Evolutionary conservation across 2,888 invertebrate species (phyloP), one percentile per base, ranked within the genome.

Genomic region (Leucoptera coffeella): DNA sequence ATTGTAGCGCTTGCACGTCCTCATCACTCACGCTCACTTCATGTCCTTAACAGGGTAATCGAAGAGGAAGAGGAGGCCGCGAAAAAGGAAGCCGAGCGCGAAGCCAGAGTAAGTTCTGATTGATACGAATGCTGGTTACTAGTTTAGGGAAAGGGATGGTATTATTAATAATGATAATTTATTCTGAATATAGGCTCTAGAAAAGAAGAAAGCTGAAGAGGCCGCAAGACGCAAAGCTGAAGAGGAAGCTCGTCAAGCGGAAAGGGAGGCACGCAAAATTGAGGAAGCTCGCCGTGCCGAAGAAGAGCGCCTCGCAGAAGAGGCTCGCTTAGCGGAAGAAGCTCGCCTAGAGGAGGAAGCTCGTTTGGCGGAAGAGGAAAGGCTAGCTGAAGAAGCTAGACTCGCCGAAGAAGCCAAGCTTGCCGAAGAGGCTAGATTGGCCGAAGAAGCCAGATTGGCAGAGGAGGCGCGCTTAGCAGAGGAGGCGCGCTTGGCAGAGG

Each of bases 31-130:
- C n/a, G n/a, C n/a, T n/a, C n/a, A n/a, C n/a, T n/a, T n/a, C n/a
- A n/a, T n/a, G 73, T 72, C 35, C 65, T 72, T 31, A 64, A 71
- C 33, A 67, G 67, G 38, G 77, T 75, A 39, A 67, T 73, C 38
- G 77, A 80, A 34, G 78, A 78, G 35, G 81, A 80, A 45, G 77
- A 76, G 21, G 75, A 74, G 39, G 61, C 75, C 39, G 77, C 74
- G 42, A 60, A 77, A 51, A 62, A 75, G 57, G 55, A 74, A 54
- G 52, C 74, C 31, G 49, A 69, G 57, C 58, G 69, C 38, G 54
- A 62, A 42, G 47, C 75, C n/a, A n/a, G n/a, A n/a, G n/a, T n/a
- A n/a, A n/a, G n/a, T n/a, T n/a, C n/a, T n/a, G n/a, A n/a, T n/a
- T n/a, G n/a, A n/a, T n/a, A n/a, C n/a, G n/a, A n/a, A n/a, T n/a